A percentile compares a stretch with the other conserved stretches of the same genome.
phyloP scores from a whole-genome alignment of 1,140 invertebrate genomes.

The Lasaia peninsularis region DNA sequence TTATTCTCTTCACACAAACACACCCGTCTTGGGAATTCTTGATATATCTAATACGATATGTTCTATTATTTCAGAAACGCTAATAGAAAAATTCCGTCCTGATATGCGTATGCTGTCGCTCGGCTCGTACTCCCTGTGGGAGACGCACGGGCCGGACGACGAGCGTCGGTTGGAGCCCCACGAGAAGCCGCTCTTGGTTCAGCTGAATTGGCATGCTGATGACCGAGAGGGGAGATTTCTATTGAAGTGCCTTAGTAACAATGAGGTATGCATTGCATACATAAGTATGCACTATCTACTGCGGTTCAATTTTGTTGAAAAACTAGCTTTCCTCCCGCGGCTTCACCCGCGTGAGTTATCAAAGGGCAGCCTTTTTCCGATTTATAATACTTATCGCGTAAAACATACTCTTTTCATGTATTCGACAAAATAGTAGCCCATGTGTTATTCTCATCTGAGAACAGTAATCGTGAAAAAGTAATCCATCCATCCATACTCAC shows the following conservation, averaged over 20 bases:
- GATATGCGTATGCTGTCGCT: constrained; percentile 99
- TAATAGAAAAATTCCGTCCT: constrained; percentile 99
- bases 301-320: too few species aligned
- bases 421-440: too few species aligned
- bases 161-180: constrained; percentile 92
- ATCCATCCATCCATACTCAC: too few species aligned
- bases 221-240: constrained; percentile 98
- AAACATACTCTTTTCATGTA: too few species aligned
- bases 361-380: too few species aligned
- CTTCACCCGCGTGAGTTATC: too few species aligned
- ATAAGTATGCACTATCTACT: too few species aligned
- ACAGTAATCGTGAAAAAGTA: too few species aligned
- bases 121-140: constrained; percentile 97
- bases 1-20: too few species aligned
- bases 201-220: constrained; percentile 99
- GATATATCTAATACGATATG: not conserved
- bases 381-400: too few species aligned
- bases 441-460: too few species aligned
- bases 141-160: constrained; percentile 97
- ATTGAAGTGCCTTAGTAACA: constrained; percentile 80
- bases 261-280: constrained; percentile 44
- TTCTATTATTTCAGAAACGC: constrained; percentile 80
- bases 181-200: constrained; percentile 97
- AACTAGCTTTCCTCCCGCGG: too few species aligned
- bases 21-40: not conserved